A percentile compares a stretch with the other conserved stretches of the same genome.
Conservation (phyloP, 2,113 vertebrate genomes). For the Ancistrus triradiatus region DNA sequence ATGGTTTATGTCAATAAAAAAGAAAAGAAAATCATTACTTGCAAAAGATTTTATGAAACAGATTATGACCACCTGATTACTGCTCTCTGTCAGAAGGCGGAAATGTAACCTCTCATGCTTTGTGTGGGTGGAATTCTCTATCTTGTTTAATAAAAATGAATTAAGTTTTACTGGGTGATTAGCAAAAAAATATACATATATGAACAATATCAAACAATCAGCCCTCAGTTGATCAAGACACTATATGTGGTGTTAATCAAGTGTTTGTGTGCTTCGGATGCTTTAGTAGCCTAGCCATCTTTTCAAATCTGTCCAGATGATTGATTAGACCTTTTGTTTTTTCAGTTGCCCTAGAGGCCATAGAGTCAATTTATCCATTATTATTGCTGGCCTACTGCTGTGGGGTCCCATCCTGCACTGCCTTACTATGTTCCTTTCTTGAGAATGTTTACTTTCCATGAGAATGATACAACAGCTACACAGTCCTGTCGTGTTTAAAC, state of each 20-base stretch:
- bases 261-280: constrained; percentile 26
- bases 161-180: too few species aligned
- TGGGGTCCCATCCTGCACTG: too few species aligned
- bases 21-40: constrained; percentile 35
- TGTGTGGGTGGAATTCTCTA: not conserved
- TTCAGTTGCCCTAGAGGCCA: constrained; percentile 39
- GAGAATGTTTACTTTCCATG: constrained; percentile 38
- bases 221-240: not conserved
- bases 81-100: not conserved
- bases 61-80: constrained; percentile 23
- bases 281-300: constrained; percentile 16
- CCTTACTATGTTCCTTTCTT: constrained; percentile 26
- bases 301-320: constrained; percentile 37
- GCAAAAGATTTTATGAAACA: constrained; percentile 23
- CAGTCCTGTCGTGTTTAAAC: too few species aligned
- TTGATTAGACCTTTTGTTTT: constrained; percentile 48
- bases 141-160: too few species aligned
- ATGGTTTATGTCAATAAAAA: constrained; percentile 31
- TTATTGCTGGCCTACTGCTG: constrained; percentile 41
- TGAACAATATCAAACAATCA: too few species aligned
- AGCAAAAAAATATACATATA: too few species aligned
- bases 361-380: constrained; percentile 44
- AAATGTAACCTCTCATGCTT: not conserved
- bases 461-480: constrained; percentile 37
- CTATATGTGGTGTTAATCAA: constrained; percentile 9